Base-by-base conservation (phyloP, 2,888 invertebrate genomes). In the Pseudococcus longispinus region DNA sequence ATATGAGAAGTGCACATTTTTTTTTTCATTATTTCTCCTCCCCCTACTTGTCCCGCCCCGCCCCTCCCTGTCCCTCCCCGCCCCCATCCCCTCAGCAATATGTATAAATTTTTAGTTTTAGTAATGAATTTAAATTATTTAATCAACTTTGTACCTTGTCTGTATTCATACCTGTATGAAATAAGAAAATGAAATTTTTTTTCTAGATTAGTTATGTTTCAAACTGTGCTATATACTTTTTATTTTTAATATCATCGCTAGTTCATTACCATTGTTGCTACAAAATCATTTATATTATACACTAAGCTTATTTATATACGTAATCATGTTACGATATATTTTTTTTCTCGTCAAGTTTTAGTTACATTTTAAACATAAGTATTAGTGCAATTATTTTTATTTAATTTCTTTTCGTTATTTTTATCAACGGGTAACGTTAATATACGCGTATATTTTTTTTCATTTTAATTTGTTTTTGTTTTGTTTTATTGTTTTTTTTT, bases 371-470 rank as follows among this genome's bases (percentile, higher is more conserved):
- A 37, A 37, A 84, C 9, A 60, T 65, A 84, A 84, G 84, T 84
- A 65, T 84, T 84, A 84, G 84, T 84, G 84, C 84, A 84, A 84
- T 84, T 84, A 84, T 84, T 84, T 84, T 84, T 42, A 65, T 84
- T 84, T 65, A 70, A 60, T 84, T 84, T 84, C 29, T 20, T 37
- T 84, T 84, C 65, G 65, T 74, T 84, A 84, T 84, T 84, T 84
- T 84, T 84, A 84, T 65, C 60, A 29, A 55, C 55, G 60, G 60
- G 37, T 84, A 60, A 37, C 29, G 55, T 65, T 37, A 84, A 60
- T 84, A 26, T 84, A 60, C 60, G 84, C 65, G 60, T 65, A 37
- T 65, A 18, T 37, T 46, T 51, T 51, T 51, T 51, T 84, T 84
- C 18, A 60, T 23, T 42, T 44, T 46, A 23, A 26, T 83, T 51